Evolutionary conservation across 2,888 invertebrate species (phyloP).

Genomic region (Drosophila prostipennis): DNA sequence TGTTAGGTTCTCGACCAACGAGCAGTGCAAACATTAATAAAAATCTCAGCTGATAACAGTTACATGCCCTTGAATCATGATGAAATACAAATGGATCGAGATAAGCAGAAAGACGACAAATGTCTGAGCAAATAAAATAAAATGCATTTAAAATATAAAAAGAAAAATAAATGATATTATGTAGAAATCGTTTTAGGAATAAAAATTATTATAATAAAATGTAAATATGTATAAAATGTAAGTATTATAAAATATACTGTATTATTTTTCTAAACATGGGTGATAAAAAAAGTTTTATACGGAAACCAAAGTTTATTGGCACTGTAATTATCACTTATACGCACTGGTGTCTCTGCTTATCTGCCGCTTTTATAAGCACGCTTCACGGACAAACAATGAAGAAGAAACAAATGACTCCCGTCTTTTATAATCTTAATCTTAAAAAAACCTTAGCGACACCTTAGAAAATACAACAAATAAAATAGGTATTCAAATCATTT

Average conservation of each 20-base stretch:
- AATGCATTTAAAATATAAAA: neutral
- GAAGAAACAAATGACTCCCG: no score
- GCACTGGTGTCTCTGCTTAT: neutral
- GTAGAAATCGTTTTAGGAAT: no score
- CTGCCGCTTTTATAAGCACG: neutral
- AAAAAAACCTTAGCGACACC: no score
- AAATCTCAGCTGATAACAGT: conserved; percentile 9
- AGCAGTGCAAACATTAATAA: neutral
- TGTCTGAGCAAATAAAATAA: conserved; percentile 1
- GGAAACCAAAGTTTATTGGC: no score
- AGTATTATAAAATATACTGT: no score
- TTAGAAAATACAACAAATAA: no score
- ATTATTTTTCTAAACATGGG: no score
- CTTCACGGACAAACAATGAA: neutral
- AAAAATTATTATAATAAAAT: no score
- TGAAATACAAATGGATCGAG: conserved; percentile 5
- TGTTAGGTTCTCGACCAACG: neutral
- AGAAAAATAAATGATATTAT: no score
- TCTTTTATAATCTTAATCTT: neutral
- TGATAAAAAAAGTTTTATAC: no score
- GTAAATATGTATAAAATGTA: no score
- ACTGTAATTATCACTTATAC: neutral
- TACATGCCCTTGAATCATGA: conserved; percentile 15
- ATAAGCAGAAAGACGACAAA: neutral
- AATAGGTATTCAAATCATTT: neutral